These are phyloP conservation scores for Poicephalus meyeri DNA, from an alignment of 2,113 vertebrate species.

Conservation along the genomic window DNA sequence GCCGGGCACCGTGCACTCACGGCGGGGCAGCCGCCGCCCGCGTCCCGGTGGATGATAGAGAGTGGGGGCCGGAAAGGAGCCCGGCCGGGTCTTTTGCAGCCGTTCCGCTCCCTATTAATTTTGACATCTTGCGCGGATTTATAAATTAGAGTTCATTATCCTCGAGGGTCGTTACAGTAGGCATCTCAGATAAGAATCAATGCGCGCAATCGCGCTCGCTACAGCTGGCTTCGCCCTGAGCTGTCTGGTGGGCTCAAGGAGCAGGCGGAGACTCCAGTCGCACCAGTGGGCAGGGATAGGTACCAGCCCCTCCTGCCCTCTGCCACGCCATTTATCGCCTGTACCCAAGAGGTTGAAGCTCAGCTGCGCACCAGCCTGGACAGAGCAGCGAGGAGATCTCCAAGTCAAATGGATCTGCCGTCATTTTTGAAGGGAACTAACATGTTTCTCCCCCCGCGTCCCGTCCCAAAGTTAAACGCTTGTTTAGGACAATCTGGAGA, in stretches of 20 bases:
- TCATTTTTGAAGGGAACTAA: neutral
- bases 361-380: neutral
- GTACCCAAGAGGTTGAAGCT: neutral
- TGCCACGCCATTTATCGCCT: neutral
- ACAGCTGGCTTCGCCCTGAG: neutral
- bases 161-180: constrained; percentile 4
- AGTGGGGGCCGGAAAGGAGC: neutral
- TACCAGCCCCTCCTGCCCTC: neutral
- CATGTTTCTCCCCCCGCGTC: neutral
- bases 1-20: neutral
- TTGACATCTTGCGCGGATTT: neutral
- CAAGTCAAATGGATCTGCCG: neutral
- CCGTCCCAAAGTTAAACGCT: constrained; percentile 4
- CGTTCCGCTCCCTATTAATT: neutral
- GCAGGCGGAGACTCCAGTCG: neutral
- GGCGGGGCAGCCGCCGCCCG: neutral
- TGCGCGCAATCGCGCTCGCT: neutral
- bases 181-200: neutral
- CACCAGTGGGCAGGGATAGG: neutral
- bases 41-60: neutral
- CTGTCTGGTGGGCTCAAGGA: neutral
- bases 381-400: neutral
- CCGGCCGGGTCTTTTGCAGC: accelerated
- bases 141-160: constrained; percentile 20
- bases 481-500: constrained; percentile 52